Base-by-base conservation (phyloP, 2,797 vertebrate species). In the Centropyge bicolor region DNA sequence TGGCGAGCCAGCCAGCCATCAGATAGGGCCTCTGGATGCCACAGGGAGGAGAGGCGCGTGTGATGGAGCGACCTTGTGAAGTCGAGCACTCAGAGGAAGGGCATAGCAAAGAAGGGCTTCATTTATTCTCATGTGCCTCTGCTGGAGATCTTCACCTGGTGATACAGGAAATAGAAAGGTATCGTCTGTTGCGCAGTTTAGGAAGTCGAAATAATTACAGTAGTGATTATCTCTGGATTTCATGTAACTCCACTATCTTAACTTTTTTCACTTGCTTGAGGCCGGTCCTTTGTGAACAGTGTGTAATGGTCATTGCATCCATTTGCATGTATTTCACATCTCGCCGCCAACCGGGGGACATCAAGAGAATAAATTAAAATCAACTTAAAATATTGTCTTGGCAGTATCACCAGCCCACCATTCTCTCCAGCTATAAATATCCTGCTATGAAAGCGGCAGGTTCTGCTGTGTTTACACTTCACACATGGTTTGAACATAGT, bases 11-110 rank as follows among this genome's bases (percentile, higher is more conserved):
- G 85, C 72, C 82, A 52, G 80, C 61, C 78, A 91, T 92, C 88
- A 88, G 83, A 89, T 86, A 79, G 80, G 85, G 78, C 83, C 84
- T 89, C 62, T 77, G 71, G 86, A 88, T 83, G 80, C 74, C 88
- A 79, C 70, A 61, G 84, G 85, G 74, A 82, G 86, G 70, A 60
- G 63, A 85, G 74, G 83, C 46, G 60, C 55, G 11, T 84, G 86
- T 91, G 91, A 89, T 83, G 86, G 88, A 89, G 76, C 61, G 82
- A 90, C 90, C 86, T 91, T 90, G 80, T 86, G 85, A 84, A 87
- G 86, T 88, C 57, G 9, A 78, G 54, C 54, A 65, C 74, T 81
- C 71, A 41, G 62, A 77, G 57, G 68, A 88, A 83, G 79, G 83
- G 60, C 77, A 81, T 65, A 40, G 76, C 69, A 68, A 65, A 75